Evolutionary conservation across 2,113 vertebrate genomes (phyloP).

Genomic region (Gnathochromis pfefferi): DNA sequence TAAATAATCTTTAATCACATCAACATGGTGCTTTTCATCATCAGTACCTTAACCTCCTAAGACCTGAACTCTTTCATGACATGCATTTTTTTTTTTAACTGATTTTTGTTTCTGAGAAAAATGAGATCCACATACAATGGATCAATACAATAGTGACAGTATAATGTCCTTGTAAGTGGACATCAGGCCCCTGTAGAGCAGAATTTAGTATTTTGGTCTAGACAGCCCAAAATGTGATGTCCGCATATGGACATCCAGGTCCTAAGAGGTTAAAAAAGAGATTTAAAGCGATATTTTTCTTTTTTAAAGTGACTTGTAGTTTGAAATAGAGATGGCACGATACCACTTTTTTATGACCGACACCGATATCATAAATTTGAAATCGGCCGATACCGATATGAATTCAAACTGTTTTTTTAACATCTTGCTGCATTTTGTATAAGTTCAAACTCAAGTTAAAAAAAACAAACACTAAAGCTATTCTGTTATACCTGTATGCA

Average conservation of each 20-base stretch:
- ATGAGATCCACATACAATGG: too few species aligned
- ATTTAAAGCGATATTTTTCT: background rate
- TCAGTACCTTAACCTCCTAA: background rate
- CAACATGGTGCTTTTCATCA: background rate
- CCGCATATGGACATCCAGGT: background rate
- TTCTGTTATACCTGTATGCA: background rate
- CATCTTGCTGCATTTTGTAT: background rate
- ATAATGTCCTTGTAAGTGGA: background rate
- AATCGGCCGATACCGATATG: fast-evolving
- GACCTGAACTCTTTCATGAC: background rate
- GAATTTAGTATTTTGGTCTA: background rate
- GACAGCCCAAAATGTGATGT: background rate
- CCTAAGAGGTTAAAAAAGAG: background rate
- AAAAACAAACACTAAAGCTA: background rate
- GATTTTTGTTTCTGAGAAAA: too few species aligned
- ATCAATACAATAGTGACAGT: fast-evolving
- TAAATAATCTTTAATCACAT: background rate
- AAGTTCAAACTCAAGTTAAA: background rate
- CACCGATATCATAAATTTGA: background rate
- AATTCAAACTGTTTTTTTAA: background rate
- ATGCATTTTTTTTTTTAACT: too few species aligned
- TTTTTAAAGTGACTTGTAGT: background rate
- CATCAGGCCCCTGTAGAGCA: background rate
- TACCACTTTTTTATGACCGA: background rate
- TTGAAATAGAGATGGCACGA: background rate